Evolutionary conservation across 2,113 vertebrate species (phyloP).

Genomic region (Tangachromis dhanisi): DNA sequence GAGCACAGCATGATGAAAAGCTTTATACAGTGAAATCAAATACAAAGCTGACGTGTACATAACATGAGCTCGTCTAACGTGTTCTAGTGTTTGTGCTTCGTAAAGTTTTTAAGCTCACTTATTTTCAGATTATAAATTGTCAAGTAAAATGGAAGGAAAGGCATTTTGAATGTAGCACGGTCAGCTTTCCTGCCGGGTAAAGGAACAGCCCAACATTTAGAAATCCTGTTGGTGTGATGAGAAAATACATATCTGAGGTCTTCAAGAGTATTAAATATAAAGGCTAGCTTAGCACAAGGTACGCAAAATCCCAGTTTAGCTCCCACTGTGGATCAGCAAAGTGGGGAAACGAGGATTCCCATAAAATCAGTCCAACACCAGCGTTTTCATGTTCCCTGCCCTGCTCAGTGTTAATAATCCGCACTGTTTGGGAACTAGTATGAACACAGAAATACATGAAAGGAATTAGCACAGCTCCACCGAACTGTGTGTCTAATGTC

Average conservation of each 20-base stretch:
- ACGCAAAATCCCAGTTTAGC: not conserved
- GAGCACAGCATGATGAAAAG: not conserved
- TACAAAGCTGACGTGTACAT: not conserved
- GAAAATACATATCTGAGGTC: not conserved
- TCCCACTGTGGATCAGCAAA: not conserved
- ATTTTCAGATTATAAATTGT: not conserved
- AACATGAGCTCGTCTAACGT: not conserved
- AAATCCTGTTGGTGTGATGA: not conserved
- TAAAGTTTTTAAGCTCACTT: not conserved
- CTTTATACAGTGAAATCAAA: not conserved
- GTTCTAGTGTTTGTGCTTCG: not conserved
- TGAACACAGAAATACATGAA: not conserved
- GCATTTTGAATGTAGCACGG: not conserved
- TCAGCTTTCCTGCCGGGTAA: not conserved
- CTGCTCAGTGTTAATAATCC: not conserved
- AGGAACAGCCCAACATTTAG: not conserved
- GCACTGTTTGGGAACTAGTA: fast-evolving
- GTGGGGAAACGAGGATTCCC: not conserved
- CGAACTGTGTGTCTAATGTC: not conserved
- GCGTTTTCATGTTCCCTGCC: fast-evolving
- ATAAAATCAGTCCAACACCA: not conserved
- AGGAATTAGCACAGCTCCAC: not conserved
- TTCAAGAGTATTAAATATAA: not conserved
- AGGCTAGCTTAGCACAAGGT: not conserved
- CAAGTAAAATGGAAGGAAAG: not conserved